A percentile compares a stretch with the other conserved stretches of the same genome.
phyloP scores from a whole-genome alignment of 2,113 vertebrate genomes.

The Serinus canaria region DNA sequence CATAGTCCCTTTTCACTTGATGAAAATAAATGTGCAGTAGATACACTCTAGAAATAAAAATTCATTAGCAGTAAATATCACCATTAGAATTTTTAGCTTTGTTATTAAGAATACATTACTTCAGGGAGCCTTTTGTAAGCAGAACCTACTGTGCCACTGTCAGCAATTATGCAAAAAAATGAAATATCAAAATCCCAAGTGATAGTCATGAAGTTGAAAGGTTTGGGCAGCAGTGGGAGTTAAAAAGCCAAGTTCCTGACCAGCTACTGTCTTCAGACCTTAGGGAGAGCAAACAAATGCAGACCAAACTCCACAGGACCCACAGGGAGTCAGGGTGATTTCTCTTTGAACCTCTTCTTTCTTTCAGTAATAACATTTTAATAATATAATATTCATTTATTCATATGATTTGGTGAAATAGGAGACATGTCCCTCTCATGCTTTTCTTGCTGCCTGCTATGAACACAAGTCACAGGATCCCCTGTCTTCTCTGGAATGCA shows the following conservation, averaged over 20 bases:
- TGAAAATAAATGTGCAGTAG: background rate
- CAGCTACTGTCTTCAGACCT: background rate
- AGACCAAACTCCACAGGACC: accelerated
- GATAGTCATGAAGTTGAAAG: background rate
- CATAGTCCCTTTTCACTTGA: background rate
- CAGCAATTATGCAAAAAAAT: background rate
- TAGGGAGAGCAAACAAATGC: background rate
- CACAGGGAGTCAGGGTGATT: no score
- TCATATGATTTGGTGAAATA: background rate
- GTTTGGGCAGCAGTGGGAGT: background rate
- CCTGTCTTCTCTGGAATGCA: background rate
- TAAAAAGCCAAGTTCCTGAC: background rate
- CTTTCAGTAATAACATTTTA: background rate
- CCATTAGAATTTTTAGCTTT: background rate
- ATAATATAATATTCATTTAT: background rate
- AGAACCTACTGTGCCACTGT: background rate
- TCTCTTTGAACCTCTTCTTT: background rate
- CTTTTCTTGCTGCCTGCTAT: background rate
- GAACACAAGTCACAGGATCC: background rate
- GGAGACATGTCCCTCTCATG: background rate
- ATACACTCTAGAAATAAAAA: background rate
- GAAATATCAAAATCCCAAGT: background rate
- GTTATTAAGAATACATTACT: background rate
- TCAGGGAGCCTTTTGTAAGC: background rate
- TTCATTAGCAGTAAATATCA: background rate